Evolutionary conservation across 2,888 invertebrate species (phyloP), one percentile per base, ranked within the genome.

Genomic region (Meliscaeva auricollis): DNA sequence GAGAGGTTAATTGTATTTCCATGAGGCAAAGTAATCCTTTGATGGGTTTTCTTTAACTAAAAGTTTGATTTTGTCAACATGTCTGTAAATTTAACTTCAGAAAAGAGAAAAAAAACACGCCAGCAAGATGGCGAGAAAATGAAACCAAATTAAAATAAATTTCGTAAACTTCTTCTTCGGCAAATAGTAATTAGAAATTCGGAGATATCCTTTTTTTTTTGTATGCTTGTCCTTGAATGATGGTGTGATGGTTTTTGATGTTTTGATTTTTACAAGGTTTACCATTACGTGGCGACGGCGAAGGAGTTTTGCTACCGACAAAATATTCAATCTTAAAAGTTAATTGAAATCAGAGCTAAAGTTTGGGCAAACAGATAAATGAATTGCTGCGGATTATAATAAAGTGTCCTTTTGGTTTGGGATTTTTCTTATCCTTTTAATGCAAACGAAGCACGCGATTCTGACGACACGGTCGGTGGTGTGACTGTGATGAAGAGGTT

Each of bases 111-210:
- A 26, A 3, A 26, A 26, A 2, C 4, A 2, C 26, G 38, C 4
- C 4, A 30, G 2, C 5, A 41, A 7, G 11, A 7, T 13, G 79
- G 20, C 64, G 48, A 54, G 69, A 54, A 48, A 58, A 54, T 32
- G 68, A 74, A 46, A 56, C 15, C 50, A 66, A 79, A 70, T 84
- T 79, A 60, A 79, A 84, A 76, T 81, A 64, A 76, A 81, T 76
- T 81, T 15, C 30, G 35, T 74, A 44, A 74, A 69, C 44, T 69
- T 70, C 22, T 78, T 75, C 79, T 62, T 38, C 38, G 41, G 66
- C 52, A 79, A 84, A 79, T 75, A 66, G 79, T 84, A 79, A 74
- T 84, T 78, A 84, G 66, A 79, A 84, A 70, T 79, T 2, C 22
- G 54, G 48, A 69, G 35, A 68, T 54, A 35, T 64, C 48, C 17